phyloP scores from a whole-genome alignment of 2,888 invertebrate genomes.

The Trichopria drosophilae region DNA sequence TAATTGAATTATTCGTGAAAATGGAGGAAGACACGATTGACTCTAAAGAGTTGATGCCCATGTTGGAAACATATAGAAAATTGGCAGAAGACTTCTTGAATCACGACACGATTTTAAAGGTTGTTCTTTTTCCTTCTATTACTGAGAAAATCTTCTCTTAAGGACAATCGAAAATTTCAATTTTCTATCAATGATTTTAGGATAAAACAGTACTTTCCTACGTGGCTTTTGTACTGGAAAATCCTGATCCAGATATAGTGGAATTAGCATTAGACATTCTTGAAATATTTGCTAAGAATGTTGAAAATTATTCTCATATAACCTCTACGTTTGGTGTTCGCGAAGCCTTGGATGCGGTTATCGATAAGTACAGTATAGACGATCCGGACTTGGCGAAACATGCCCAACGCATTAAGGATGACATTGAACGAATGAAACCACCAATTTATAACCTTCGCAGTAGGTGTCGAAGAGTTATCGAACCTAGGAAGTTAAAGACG shows the following conservation, averaged over 20 bases:
- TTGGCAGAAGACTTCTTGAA: conserved; percentile 53
- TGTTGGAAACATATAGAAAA: conserved; percentile 53
- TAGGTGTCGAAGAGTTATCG: conserved; percentile 54
- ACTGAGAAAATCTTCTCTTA: conserved; percentile 5
- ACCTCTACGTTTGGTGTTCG: conserved; percentile 56
- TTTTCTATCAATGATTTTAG: conserved; percentile 37
- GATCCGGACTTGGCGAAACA: conserved; percentile 50
- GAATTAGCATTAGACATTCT: conserved; percentile 50
- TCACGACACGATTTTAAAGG: conserved; percentile 57
- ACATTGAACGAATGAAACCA: conserved; percentile 56
- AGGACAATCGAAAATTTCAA: conserved; percentile 7
- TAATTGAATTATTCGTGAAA: conserved; percentile 2
- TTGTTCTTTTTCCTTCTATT: conserved; percentile 30
- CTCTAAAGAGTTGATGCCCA: conserved; percentile 49
- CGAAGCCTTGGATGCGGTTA: conserved; percentile 52
- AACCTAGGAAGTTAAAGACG: conserved; percentile 54
- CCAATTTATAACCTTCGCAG: conserved; percentile 56
- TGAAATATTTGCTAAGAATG: conserved; percentile 53
- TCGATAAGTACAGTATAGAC: conserved; percentile 49
- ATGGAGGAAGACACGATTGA: conserved; percentile 48
- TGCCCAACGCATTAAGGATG: conserved; percentile 52
- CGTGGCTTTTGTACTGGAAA: conserved; percentile 52
- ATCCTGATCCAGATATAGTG: conserved; percentile 50
- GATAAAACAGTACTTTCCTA: conserved; percentile 56
- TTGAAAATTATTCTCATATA: conserved; percentile 55